These are phyloP conservation scores for Cantharis nigra DNA, from an alignment of 2,888 invertebrate genomes.

Conservation along the genomic window DNA sequence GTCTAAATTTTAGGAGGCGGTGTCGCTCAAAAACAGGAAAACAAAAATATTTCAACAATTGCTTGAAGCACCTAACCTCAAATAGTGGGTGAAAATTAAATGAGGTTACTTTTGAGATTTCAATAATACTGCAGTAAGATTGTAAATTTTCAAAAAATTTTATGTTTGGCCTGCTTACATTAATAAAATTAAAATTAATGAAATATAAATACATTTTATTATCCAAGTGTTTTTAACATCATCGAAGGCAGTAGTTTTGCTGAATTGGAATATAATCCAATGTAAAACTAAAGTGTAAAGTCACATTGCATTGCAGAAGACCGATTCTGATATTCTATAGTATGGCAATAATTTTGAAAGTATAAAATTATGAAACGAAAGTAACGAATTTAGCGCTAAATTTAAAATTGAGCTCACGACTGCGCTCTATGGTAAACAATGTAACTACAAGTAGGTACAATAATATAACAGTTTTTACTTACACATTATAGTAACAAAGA, in stretches of 20 bases:
- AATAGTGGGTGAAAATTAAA: too few species aligned
- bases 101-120: neutral
- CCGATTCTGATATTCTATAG: neutral
- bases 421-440: slow-evolving; percentile 14
- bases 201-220: neutral
- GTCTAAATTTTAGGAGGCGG: neutral
- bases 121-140: neutral
- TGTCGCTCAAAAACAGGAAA: neutral
- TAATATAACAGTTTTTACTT: slow-evolving; percentile 23
- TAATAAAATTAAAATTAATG: neutral
- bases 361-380: neutral
- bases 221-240: neutral
- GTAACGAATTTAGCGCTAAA: neutral
- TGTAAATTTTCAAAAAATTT: neutral
- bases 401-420: slow-evolving; percentile 15
- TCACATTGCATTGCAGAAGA: neutral
- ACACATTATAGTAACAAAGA: slow-evolving; percentile 28
- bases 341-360: neutral
- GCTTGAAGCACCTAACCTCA: too few species aligned
- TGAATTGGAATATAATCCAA: neutral
- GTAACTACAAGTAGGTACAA: slow-evolving; percentile 17
- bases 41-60: neutral
- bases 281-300: neutral
- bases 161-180: neutral
- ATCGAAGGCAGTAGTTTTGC: neutral